phyloP scores from a whole-genome alignment of 2,797 vertebrate genomes.

The Heliangelus exortis region DNA sequence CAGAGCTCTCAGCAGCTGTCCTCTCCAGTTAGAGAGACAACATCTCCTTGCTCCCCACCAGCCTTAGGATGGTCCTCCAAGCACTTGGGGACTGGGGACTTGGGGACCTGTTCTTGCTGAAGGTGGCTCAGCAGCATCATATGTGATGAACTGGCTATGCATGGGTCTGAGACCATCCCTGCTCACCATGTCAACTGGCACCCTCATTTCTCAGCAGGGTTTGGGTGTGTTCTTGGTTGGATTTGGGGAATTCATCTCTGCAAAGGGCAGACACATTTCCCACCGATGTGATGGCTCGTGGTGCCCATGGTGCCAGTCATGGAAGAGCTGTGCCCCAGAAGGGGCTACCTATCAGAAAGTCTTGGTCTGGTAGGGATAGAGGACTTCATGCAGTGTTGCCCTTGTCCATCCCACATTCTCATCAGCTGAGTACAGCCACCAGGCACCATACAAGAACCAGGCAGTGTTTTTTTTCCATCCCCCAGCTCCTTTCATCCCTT shows the following conservation, averaged over 20 bases:
- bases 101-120: not conserved
- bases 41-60: not conserved
- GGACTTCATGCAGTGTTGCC: not conserved
- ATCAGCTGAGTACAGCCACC: not conserved
- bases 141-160: accelerated
- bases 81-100: too few species aligned
- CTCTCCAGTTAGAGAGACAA: not conserved
- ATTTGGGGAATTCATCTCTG: not conserved
- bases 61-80: not conserved
- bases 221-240: not conserved
- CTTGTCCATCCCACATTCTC: accelerated
- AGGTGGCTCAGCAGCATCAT: not conserved
- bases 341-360: not conserved
- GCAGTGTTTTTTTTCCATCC: not conserved
- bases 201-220: not conserved
- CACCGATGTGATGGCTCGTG: accelerated
- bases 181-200: accelerated
- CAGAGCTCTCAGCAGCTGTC: not conserved
- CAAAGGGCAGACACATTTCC: not conserved
- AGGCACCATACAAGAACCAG: not conserved
- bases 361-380: not conserved
- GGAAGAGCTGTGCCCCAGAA: not conserved
- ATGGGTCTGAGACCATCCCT: not conserved
- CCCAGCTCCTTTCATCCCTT: not conserved
- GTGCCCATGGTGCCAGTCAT: not conserved